These are phyloP conservation scores for Ditula angustiorana DNA, from an alignment of 2,888 invertebrate genomes.

Conservation along the genomic window DNA sequence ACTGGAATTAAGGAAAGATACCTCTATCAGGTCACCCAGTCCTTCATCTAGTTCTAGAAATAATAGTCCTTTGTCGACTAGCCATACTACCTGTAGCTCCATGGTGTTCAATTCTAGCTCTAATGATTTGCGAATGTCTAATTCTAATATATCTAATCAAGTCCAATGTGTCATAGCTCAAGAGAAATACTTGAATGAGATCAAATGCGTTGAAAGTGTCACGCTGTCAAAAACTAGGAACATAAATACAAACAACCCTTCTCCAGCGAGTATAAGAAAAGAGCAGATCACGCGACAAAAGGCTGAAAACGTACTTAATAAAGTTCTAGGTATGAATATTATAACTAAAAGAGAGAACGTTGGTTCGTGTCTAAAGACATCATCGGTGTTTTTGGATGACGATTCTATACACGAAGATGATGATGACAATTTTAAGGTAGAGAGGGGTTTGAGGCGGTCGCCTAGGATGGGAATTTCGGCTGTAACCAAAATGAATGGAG, in stretches of 20 bases:
- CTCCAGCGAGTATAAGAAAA: slow-evolving; percentile 72
- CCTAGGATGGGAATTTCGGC: slow-evolving; percentile 80
- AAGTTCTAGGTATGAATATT: slow-evolving; percentile 81
- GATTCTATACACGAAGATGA: slow-evolving; percentile 72
- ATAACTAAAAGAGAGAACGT: slow-evolving; percentile 76
- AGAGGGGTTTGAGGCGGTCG: slow-evolving; percentile 74
- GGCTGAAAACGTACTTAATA: slow-evolving; percentile 79
- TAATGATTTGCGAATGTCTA: slow-evolving; percentile 80
- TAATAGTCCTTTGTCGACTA: slow-evolving; percentile 78
- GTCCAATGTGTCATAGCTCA: slow-evolving; percentile 84
- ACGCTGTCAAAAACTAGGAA: slow-evolving; percentile 74
- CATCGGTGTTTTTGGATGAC: slow-evolving; percentile 78
- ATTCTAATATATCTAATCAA: slow-evolving; percentile 78
- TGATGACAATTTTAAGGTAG: slow-evolving; percentile 73
- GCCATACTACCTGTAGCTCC: slow-evolving; percentile 83
- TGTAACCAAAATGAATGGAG: slow-evolving; percentile 81
- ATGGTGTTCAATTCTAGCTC: slow-evolving; percentile 84
- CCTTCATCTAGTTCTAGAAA: slow-evolving; percentile 82
- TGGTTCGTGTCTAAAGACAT: slow-evolving; percentile 75
- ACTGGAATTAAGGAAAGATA: slow-evolving; percentile 75
- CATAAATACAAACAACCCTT: slow-evolving; percentile 63
- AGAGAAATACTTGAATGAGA: slow-evolving; percentile 81
- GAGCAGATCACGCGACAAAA: slow-evolving; percentile 79
- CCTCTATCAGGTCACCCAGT: slow-evolving; percentile 75
- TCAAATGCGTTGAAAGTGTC: slow-evolving; percentile 80